Conservation (phyloP, 2,888 invertebrate genomes). For the Caradrina clavipalpis region DNA sequence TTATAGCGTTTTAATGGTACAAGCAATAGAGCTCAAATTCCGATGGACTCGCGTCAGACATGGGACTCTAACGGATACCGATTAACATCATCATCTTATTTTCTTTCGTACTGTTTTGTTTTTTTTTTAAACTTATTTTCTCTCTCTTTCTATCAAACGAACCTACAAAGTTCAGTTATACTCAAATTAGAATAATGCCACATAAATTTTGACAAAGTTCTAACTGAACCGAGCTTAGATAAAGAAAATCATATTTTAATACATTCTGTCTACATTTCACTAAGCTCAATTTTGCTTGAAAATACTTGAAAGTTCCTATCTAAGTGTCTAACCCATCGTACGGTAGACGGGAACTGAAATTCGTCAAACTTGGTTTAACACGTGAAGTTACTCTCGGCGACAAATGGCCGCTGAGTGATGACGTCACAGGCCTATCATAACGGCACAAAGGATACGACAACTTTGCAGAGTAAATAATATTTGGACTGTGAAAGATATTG, state of each 20-base stretch:
- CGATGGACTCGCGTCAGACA: neutral
- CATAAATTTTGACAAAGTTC: conserved; percentile 5
- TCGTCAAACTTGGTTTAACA: conserved; percentile 61
- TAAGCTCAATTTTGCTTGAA: conserved; percentile 27
- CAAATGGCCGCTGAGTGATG: conserved; percentile 38
- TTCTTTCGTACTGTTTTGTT: no score
- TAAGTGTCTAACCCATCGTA: conserved; percentile 27
- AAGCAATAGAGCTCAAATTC: neutral
- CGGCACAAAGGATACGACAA: conserved; percentile 5
- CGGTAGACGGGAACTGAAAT: conserved; percentile 41
- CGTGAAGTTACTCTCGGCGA: conserved; percentile 43
- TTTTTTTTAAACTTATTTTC: no score
- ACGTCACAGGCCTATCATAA: conserved; percentile 38
- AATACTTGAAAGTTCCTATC: conserved; percentile 45
- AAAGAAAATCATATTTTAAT: conserved; percentile 28
- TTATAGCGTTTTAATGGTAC: neutral
- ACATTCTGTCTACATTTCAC: conserved; percentile 33
- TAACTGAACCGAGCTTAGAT: conserved; percentile 1
- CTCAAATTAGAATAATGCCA: neutral
- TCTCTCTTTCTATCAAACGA: neutral
- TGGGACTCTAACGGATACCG: neutral
- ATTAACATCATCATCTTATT: neutral
- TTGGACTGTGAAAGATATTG: conserved; percentile 20
- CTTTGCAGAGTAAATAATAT: conserved; percentile 22
- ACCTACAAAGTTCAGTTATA: neutral